These are phyloP conservation scores for Tiliqua scincoides DNA, from an alignment of 2,113 vertebrate species.

Conservation along the genomic window DNA sequence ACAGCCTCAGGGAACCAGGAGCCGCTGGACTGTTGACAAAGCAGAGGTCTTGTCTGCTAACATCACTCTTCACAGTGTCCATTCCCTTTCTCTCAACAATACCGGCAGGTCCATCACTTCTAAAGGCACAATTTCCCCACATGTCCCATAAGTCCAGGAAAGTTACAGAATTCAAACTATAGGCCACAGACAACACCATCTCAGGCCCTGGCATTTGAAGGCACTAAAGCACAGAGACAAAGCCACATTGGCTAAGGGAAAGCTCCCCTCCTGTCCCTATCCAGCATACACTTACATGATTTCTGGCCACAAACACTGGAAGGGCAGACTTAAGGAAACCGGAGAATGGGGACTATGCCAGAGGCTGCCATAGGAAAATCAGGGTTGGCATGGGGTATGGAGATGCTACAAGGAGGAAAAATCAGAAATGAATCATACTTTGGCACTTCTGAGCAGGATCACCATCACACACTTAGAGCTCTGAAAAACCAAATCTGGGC, in stretches of 20 bases:
- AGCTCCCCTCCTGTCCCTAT: not conserved
- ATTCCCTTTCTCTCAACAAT: not conserved
- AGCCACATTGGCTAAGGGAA: not conserved
- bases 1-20: not conserved
- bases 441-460: not conserved
- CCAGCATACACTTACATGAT: not conserved
- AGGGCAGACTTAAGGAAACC: not conserved
- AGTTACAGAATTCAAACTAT: not conserved
- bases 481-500: not conserved
- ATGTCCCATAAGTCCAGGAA: not conserved
- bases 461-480: not conserved
- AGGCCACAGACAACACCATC: not conserved
- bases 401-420: not conserved
- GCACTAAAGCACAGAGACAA: not conserved
- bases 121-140: slow-evolving; percentile 49
- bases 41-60: not conserved
- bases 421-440: not conserved
- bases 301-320: not conserved
- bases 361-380: not conserved
- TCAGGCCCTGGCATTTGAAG: slow-evolving; percentile 26
- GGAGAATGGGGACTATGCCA: not conserved
- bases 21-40: not conserved
- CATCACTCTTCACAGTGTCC: not conserved
- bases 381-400: not conserved
- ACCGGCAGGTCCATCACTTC: not conserved